Conservation (phyloP, 2,797 vertebrate genomes). For the Alosa sapidissima region DNA sequence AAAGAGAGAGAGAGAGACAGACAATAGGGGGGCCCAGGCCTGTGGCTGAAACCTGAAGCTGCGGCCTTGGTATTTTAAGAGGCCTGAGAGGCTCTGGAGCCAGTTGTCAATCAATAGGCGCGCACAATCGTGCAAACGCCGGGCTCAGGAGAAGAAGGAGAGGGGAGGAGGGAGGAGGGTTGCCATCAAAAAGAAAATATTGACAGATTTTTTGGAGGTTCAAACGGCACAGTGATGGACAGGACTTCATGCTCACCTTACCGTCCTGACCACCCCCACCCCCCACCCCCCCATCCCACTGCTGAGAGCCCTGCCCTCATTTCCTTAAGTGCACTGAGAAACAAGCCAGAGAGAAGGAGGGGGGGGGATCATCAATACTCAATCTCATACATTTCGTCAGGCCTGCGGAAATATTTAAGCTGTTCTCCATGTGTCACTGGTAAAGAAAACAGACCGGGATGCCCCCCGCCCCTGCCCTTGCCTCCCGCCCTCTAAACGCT, state of each 20-base stretch:
- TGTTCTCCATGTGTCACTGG: conserved; percentile 28
- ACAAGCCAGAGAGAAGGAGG: conserved; percentile 31
- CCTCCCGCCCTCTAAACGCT: conserved; percentile 24
- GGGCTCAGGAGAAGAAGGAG: conserved; percentile 55
- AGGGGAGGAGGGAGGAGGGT: conserved; percentile 35
- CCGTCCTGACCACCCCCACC: not conserved
- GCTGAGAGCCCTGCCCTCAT: conserved; percentile 55
- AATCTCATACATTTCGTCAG: conserved; percentile 56
- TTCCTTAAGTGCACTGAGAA: conserved; percentile 57
- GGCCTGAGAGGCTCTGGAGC: conserved; percentile 82
- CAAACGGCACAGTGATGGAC: conserved; percentile 47
- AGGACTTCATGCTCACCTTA: conserved; percentile 56
- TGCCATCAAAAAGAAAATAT: conserved; percentile 62
- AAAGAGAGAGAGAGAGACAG: conserved; percentile 61
- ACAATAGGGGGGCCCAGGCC: conserved; percentile 78
- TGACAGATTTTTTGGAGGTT: conserved; percentile 60
- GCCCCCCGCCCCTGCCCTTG: conserved; percentile 7
- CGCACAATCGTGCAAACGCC: conserved; percentile 71
- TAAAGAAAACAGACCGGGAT: conserved; percentile 44
- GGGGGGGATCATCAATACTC: conserved; percentile 56
- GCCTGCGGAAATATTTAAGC: conserved; percentile 37
- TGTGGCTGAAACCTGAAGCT: conserved; percentile 80
- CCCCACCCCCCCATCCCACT: not conserved
- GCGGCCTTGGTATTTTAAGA: conserved; percentile 81
- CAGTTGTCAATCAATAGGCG: conserved; percentile 82